phyloP scores from a whole-genome alignment of 2,888 invertebrate species.

The Cistogaster globosa region DNA sequence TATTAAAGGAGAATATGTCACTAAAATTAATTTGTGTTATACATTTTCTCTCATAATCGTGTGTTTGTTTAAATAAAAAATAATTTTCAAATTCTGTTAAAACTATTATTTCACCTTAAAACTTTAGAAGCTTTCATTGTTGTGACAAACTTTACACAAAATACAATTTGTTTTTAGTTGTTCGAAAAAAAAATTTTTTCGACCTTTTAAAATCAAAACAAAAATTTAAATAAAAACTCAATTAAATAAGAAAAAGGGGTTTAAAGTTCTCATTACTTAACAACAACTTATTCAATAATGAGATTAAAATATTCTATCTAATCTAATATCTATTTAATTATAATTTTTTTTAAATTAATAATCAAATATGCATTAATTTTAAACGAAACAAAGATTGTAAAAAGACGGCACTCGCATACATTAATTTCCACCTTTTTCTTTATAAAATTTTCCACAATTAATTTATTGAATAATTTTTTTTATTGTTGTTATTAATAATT shows the following conservation, averaged over 20 bases:
- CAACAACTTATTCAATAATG: slow-evolving; percentile 23
- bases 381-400: too few species aligned
- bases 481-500: neutral
- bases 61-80: too few species aligned
- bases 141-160: too few species aligned
- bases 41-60: too few species aligned
- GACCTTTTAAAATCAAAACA: neutral
- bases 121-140: too few species aligned
- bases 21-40: too few species aligned
- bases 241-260: slow-evolving; percentile 15
- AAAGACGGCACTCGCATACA: too few species aligned
- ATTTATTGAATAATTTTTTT: neutral
- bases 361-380: slow-evolving; percentile 14
- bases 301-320: slow-evolving; percentile 13
- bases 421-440: slow-evolving; percentile 3
- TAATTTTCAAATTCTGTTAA: too few species aligned
- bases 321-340: neutral
- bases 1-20: too few species aligned
- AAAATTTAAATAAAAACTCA: neutral
- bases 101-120: too few species aligned
- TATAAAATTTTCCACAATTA: slow-evolving; percentile 46
- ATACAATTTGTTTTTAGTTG: too few species aligned
- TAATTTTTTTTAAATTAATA: slow-evolving; percentile 38
- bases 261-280: slow-evolving; percentile 24
- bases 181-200: neutral